Evolutionary conservation across 2,888 invertebrate genomes (phyloP).

Genomic region (Noctua fimbriata): DNA sequence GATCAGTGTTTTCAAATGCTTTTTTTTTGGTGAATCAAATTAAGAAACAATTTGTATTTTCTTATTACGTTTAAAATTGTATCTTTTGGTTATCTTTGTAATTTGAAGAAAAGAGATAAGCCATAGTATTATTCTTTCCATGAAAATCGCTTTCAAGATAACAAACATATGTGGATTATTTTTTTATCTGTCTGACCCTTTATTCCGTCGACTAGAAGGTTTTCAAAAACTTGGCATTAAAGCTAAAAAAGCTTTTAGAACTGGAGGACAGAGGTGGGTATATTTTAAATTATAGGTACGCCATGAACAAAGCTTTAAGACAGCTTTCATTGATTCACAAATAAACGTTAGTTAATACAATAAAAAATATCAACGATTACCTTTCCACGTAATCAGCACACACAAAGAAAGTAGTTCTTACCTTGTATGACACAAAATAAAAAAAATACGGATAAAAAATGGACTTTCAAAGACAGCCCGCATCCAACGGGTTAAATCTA

Average conservation of each 20-base stretch:
- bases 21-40: conserved; percentile 10
- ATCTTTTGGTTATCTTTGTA: conserved; percentile 5
- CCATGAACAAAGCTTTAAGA: not conserved
- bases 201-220: rapidly evolving
- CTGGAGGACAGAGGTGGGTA: not conserved
- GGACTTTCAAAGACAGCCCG: conserved; percentile 3
- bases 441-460: not conserved
- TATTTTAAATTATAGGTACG: not conserved
- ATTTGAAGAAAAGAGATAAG: not conserved
- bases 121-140: not conserved
- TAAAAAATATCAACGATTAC: not conserved
- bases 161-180: too few species aligned
- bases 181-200: not conserved
- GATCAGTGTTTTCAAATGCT: conserved; percentile 21
- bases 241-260: too few species aligned
- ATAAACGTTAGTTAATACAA: not conserved
- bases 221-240: not conserved
- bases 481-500: conserved; percentile 30
- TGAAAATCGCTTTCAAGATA: not conserved
- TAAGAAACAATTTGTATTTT: conserved; percentile 22
- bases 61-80: conserved; percentile 15
- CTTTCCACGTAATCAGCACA: not conserved
- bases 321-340: not conserved
- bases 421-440: not conserved
- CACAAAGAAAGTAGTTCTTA: not conserved